Evolutionary conservation across 1,140 invertebrate genomes (phyloP).

Genomic region (Plodia interpunctella): DNA sequence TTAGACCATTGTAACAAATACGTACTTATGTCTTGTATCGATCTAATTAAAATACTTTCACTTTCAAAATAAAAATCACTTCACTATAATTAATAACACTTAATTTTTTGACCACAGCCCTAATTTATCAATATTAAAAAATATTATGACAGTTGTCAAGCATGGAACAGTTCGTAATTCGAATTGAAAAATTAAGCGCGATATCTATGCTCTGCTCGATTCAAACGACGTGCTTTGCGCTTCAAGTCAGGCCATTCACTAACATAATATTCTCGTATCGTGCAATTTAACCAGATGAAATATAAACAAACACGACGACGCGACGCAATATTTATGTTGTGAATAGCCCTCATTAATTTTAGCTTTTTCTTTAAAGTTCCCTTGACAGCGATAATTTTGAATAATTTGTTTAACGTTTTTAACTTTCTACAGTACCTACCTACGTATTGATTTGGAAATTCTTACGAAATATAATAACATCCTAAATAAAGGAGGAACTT

Average conservation of each 20-base stretch:
- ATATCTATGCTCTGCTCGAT: neutral
- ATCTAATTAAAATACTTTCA: slow-evolving; percentile 5
- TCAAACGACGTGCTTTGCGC: neutral
- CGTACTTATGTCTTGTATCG: neutral
- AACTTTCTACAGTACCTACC: too few species aligned
- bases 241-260: neutral
- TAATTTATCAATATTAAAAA: neutral
- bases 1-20: neutral
- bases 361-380: neutral
- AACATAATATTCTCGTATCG: neutral
- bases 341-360: neutral
- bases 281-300: slow-evolving; percentile 1
- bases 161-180: neutral
- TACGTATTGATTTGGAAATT: too few species aligned
- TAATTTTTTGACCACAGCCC: neutral
- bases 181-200: neutral
- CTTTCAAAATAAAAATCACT: neutral
- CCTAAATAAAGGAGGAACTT: too few species aligned
- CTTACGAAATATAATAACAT: too few species aligned
- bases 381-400: neutral
- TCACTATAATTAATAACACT: neutral
- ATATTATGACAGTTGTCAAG: neutral
- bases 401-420: neutral
- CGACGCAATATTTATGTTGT: neutral
- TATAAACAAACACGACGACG: slow-evolving; percentile 8